Evolutionary conservation across 2,888 invertebrate species (phyloP), one percentile per base, ranked within the genome.

Genomic region (Morpho deidamia): DNA sequence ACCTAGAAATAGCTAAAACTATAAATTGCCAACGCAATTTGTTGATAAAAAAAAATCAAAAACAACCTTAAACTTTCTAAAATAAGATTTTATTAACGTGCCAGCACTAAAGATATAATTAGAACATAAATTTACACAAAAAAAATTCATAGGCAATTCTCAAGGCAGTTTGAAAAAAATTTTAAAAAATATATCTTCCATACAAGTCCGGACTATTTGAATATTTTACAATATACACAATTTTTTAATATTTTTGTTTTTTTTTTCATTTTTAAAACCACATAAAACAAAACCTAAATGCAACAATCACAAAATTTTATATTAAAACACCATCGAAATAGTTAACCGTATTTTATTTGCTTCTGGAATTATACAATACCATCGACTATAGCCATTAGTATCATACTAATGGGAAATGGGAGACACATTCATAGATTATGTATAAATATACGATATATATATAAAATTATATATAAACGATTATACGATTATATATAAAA

Each of bases 241-340:
- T 32, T 8, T 23, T 40, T 49, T 7, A 35, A 38, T 35, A 42
- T 51, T 33, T 23, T 45, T 43, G 23, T 44, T 2, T 12, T 35
- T 49, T 58, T 57, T 48, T 8, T 8, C 1, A 11, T 55, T 55
- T 49, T 45, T 47, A 34, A 12, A 11, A 55, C 46, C 51, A 54
- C 54, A 41, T 42, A 41, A 55, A 55, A 55, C 39, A 41, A 54
- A 52, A 55, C 48, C 51, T 55, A 58, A 55, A 58, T 58, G 58
- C 58, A 58, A 58, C 41, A 58, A 58, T 58, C 58, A 58, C 58
- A 58, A 58, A 39, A 37, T 53, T 53, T 53, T 45, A 9, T 32
- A 23, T 5, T 23, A 23, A 5, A 23, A 23, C 5, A 23, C 23
- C 3, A 23, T 5, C 5, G 23, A 23, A 23, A 23, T 23, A 23